Base-by-base conservation (phyloP, 2,797 vertebrate species). In the Aeoliscus strigatus region DNA sequence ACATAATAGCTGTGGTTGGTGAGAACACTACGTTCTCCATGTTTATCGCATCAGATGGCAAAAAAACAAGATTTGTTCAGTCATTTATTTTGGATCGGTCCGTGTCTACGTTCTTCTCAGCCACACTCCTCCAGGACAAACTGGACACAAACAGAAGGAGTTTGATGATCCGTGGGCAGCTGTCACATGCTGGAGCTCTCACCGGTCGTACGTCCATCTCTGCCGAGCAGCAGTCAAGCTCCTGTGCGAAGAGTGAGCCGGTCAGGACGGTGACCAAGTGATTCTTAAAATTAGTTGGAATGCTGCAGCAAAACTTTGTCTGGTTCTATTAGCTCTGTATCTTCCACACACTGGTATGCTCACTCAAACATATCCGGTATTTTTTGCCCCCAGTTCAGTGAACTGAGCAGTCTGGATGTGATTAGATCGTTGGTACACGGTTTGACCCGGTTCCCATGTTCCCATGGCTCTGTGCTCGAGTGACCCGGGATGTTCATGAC, bases 361-460 rank as follows among this genome's bases (percentile, higher is more conserved):
- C 11, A 23, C 13, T 16, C 12, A 16, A 4, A 25, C 48, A 49
- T 24, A 65, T 36, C 39, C 66, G 74, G 56, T 59, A 40, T 60
- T 67, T 60, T 56, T 51, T 32, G 39, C 29, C 53, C 33, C 38
- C 36, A 14, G 38, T 41, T 46, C 54, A 49, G 38, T 51, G 69
- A 61, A 51, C 52, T 28, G 47, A 71, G 63, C 47, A 33, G 35
- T 65, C 62, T 47, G 58, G 35, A 47, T 70, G 60, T 75, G 80
- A 83, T 78, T 73, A 77, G 66, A 70, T 72, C 70, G 64, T 73
- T 67, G 50, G 65, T 73, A 62, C 60, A 53, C 64, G 54, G 21
- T 70, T 71, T 86, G 82, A 82, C 80, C 82, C 77, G 81, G 72
- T 87, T 88, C 83, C 74, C 82, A 81, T 83, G 72, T 87, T 88